phyloP scores from a whole-genome alignment of 2,888 invertebrate genomes.

The Protodeltote pygarga region DNA sequence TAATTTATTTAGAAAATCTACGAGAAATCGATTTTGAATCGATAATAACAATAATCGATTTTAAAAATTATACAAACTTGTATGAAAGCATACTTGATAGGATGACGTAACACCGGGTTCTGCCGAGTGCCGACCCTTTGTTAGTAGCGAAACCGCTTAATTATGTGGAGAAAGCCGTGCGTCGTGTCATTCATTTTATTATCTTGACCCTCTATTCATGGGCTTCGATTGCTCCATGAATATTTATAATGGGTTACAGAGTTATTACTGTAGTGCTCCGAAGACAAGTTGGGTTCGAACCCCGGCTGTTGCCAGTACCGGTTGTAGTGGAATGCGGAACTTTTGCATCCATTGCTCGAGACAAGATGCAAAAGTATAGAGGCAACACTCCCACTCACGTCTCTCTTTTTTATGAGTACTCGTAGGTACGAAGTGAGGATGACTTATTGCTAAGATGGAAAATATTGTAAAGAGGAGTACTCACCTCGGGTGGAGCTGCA shows the following conservation, averaged over 20 bases:
- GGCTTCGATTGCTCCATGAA: constrained; percentile 18
- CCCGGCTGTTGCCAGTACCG: constrained; percentile 22
- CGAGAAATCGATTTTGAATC: constrained; percentile 23
- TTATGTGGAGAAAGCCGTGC: constrained; percentile 37
- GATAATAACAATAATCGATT: constrained; percentile 10
- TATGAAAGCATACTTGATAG: neutral
- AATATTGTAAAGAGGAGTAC: constrained; percentile 31
- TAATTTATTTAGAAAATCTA: too few species aligned
- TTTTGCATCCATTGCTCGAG: constrained; percentile 38
- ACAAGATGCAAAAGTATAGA: too few species aligned
- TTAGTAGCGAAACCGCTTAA: constrained; percentile 22
- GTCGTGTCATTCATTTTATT: constrained; percentile 21
- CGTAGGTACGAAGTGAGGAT: neutral
- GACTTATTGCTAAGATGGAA: neutral
- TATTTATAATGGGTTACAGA: constrained; percentile 23
- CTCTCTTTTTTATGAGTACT: neutral
- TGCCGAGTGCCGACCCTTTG: constrained; percentile 37
- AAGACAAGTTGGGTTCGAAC: constrained; percentile 11
- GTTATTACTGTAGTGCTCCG: neutral
- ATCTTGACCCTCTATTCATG: constrained; percentile 33
- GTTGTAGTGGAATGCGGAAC: constrained; percentile 41
- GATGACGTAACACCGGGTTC: constrained; percentile 35
- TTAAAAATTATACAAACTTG: neutral
- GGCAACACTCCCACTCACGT: neutral
- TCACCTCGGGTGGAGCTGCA: constrained; percentile 90